A percentile compares a stretch with the other conserved stretches of the same genome.
Conservation (phyloP, 2,113 vertebrate species). For the Axis porcinus region DNA sequence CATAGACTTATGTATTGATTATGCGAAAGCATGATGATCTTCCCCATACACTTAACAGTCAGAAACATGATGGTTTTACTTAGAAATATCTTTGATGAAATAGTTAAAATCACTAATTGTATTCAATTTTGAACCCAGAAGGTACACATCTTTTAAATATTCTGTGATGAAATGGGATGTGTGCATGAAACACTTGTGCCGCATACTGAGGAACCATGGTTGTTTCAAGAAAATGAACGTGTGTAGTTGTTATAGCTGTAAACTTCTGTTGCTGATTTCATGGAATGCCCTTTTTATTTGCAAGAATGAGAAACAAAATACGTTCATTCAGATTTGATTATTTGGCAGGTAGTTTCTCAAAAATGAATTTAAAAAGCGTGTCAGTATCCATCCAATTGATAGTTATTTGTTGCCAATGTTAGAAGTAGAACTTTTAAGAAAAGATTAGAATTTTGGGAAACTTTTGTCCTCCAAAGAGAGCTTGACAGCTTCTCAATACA, state of each 20-base stretch:
- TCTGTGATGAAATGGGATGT: not conserved
- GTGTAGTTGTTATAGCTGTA: not conserved
- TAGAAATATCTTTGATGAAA: not conserved
- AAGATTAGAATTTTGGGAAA: not conserved
- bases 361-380: not conserved
- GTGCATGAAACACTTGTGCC: not conserved
- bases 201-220: not conserved
- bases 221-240: not conserved
- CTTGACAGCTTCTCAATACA: not conserved
- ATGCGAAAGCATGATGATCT: not conserved
- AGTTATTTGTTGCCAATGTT: not conserved
- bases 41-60: not conserved
- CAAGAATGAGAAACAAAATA: not conserved
- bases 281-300: not conserved
- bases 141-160: not conserved
- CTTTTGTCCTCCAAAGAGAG: not conserved
- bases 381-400: not conserved
- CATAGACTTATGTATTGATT: not conserved
- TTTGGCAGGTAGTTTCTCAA: not conserved
- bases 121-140: not conserved
- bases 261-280: not conserved
- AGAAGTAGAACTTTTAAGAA: not conserved
- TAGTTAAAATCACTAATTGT: not conserved
- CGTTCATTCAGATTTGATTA: not conserved
- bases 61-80: not conserved